A percentile compares a stretch with the other conserved stretches of the same genome.
phyloP scores from a whole-genome alignment of 1,140 invertebrate species.

The Drosophila sechellia region DNA sequence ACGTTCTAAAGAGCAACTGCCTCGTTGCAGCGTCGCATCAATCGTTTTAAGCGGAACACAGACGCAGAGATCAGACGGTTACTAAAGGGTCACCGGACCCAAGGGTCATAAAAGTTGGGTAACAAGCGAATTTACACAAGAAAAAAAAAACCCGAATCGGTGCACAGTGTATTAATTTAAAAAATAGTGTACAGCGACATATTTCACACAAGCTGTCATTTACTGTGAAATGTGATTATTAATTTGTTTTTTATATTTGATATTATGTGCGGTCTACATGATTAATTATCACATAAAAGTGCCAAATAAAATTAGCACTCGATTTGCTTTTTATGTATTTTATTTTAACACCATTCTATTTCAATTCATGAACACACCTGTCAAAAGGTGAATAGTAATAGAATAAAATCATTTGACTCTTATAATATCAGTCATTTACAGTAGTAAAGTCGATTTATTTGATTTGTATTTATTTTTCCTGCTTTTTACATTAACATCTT shows the following conservation, averaged over 20 bases:
- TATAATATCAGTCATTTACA: too few species aligned
- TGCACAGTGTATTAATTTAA: background rate
- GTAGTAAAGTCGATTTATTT: too few species aligned
- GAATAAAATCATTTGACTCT: too few species aligned
- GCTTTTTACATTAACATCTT: background rate
- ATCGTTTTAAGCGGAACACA: slow-evolving; percentile 50
- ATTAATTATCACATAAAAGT: too few species aligned
- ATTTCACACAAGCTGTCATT: background rate
- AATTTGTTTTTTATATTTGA: too few species aligned
- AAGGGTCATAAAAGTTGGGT: slow-evolving; percentile 23
- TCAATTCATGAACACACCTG: too few species aligned
- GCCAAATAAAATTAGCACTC: too few species aligned
- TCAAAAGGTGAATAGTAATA: too few species aligned
- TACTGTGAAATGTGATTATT: too few species aligned
- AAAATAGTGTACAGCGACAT: background rate
- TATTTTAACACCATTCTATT: too few species aligned
- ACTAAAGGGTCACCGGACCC: slow-evolving; percentile 25
- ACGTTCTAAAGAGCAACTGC: slow-evolving; percentile 39
- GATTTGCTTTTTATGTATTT: background rate
- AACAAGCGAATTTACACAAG: slow-evolving; percentile 12
- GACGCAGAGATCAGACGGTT: slow-evolving; percentile 3
- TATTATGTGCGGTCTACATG: too few species aligned
- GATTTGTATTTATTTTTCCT: too few species aligned
- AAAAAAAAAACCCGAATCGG: slow-evolving; percentile 3
- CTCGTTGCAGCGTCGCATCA: slow-evolving; percentile 10